Evolutionary conservation across 2,113 vertebrate species (phyloP).

Genomic region (Oxyura jamaicensis): DNA sequence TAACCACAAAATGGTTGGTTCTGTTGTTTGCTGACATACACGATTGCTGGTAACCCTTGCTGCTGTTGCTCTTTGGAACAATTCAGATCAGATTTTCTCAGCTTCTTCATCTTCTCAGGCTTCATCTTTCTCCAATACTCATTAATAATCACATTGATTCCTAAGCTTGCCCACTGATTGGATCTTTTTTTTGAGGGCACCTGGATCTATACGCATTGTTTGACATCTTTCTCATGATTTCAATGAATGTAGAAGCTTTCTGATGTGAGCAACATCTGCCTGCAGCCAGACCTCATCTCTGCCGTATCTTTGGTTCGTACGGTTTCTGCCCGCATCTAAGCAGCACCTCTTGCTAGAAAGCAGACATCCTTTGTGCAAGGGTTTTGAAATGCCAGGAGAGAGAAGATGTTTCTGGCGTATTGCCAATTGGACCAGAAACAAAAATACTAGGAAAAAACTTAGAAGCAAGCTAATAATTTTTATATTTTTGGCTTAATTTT

Average conservation of each 20-base stretch:
- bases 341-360: not conserved
- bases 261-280: not conserved
- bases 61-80: not conserved
- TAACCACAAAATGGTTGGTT: not conserved
- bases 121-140: not conserved
- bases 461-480: not conserved
- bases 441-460: not conserved
- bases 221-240: not conserved
- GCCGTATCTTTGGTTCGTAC: not conserved
- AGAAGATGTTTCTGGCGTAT: not conserved
- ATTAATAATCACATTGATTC: not conserved
- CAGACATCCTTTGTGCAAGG: not conserved
- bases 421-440: not conserved
- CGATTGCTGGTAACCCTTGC: accelerated
- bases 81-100: too few species aligned
- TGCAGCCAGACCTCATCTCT: not conserved
- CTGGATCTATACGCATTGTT: not conserved
- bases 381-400: not conserved
- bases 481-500: constrained; percentile 7
- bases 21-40: accelerated
- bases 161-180: not conserved
- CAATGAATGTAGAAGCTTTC: accelerated
- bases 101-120: not conserved
- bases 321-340: not conserved
- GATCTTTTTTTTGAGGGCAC: not conserved